Base-by-base conservation (phyloP, 2,113 vertebrate species). In the Rhinolophus sinicus region DNA sequence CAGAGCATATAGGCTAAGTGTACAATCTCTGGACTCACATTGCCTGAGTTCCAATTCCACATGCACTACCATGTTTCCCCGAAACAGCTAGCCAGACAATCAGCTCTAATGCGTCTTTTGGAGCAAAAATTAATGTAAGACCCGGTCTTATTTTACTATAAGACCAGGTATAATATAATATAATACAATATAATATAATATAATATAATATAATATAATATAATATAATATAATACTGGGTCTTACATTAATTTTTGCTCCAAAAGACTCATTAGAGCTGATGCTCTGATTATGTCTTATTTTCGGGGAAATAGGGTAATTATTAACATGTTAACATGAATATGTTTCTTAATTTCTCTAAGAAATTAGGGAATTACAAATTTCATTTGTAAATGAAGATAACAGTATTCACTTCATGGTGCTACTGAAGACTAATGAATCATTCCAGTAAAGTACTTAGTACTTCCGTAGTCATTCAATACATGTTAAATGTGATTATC, bases 361-460 rank as follows among this genome's bases (percentile, higher is more conserved):
- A 44, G 40, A 44, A 44, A 44, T 44, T 44, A 44, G 40, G 7
- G 40, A 44, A 44, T 44, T 44, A 6, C 40, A 44, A 44, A 44
- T 44, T 44, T 44, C 35, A 75, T 70, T 24, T 88, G 3, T 80
- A 65, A 81, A 90, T 60, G 62, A 94, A 93, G 30, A 81, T 62
- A 93, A 87, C 21, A 93, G 30, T 47, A 77, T 52, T 84, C 50
- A 88, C 16, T 24, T 90, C 38, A 67, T 47, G 35, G 60, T 78
- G 18, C 58, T 94, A 88, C 28, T 90, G 19, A 88, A 95, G 8
- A 92, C 18, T 89, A 85, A 21, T 60, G 19, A 90, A 85, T 89
- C 65, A 93, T 56, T 67, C 54, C 58, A 97, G n/a, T 18, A 78
- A 83, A 80, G 21, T 47, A n/a, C 77, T 93, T 84, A 80, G n/a